Base-by-base conservation (phyloP, 2,888 invertebrate species). In the Melikaiella ostensackeni region DNA sequence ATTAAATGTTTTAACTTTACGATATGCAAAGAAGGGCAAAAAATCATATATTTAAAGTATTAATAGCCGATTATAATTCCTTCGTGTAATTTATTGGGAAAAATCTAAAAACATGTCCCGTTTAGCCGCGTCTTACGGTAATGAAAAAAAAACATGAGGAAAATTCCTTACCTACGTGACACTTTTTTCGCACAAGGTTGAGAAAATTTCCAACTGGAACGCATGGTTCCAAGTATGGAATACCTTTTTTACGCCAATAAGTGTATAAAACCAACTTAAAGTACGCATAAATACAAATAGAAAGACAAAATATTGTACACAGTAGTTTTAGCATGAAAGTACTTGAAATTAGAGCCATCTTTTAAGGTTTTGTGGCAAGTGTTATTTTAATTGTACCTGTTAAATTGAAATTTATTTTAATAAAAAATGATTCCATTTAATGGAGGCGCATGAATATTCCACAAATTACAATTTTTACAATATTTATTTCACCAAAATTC, bases 151-250 rank as follows among this genome's bases (percentile, higher is more conserved):
- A 19, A n/a, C 9, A 0, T 19, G 8, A 55, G 9, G 7, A 19
- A 64, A 33, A 30, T 38, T 9, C 13, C 76, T 13, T 73, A 82
- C 82, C 82, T 76, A 79, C 8, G 74, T 81, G 80, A n/a, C 74
- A 3, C 76, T 78, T 78, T 27, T 80, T 79, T 61, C 77, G 38
- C 27, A 81, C 46, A 1, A 74, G 62, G 1, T 74, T 30, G 0
- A 76, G 62, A n/a, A 83, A 74, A 75, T 80, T 78, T 62, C 82
- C 82, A 4, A 79, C 21, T 8, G 81, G 82, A n/a, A 82, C 24
- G 13, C 70, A 33, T 19, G 82, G 82, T 27, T 79, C 66, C 9
- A 80, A 74, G 59, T 64, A 61, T 21, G 59, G 21, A 2, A 82
- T 57, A 16, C 73, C 73, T 19, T 61, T 57, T 59, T 79, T 82